These are phyloP conservation scores for Squalus acanthias DNA, from an alignment of 2,797 vertebrate species.

Conservation along the genomic window DNA sequence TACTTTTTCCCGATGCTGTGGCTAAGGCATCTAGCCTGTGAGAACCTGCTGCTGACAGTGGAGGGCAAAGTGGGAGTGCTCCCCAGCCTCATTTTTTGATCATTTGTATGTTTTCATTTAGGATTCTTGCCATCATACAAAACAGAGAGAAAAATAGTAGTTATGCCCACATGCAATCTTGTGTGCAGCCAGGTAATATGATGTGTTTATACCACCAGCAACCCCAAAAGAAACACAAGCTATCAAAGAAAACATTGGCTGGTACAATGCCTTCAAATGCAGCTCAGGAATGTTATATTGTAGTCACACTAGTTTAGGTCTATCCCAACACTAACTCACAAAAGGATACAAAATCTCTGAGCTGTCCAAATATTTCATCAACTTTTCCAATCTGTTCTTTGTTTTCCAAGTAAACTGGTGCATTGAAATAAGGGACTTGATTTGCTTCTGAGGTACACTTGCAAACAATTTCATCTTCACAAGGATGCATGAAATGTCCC, in stretches of 20 bases:
- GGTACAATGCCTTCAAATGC: not conserved
- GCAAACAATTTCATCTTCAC: slow-evolving; percentile 92
- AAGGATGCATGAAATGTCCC: slow-evolving; percentile 92
- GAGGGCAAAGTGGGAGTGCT: not conserved
- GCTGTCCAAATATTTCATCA: slow-evolving; percentile 94
- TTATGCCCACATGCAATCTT: not conserved
- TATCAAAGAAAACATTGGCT: not conserved
- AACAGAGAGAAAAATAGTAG: not conserved
- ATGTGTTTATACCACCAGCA: not conserved
- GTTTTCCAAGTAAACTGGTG: slow-evolving; percentile 93
- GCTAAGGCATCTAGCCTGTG: not conserved
- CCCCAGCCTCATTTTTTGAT: not conserved
- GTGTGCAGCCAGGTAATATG: not conserved
- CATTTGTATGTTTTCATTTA: not conserved
- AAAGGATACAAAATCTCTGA: slow-evolving; percentile 97
- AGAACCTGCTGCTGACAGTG: not conserved
- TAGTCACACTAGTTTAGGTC: not conserved
- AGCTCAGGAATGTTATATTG: not conserved
- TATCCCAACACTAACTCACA: not conserved
- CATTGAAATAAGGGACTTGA: slow-evolving; percentile 96
- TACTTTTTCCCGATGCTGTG: not conserved
- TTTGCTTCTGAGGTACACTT: slow-evolving; percentile 89
- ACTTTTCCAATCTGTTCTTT: slow-evolving; percentile 98
- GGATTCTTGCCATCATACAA: not conserved
- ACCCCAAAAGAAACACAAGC: not conserved